Evolutionary conservation across 2,113 vertebrate species (phyloP).

Genomic region (Synchiropus splendidus): DNA sequence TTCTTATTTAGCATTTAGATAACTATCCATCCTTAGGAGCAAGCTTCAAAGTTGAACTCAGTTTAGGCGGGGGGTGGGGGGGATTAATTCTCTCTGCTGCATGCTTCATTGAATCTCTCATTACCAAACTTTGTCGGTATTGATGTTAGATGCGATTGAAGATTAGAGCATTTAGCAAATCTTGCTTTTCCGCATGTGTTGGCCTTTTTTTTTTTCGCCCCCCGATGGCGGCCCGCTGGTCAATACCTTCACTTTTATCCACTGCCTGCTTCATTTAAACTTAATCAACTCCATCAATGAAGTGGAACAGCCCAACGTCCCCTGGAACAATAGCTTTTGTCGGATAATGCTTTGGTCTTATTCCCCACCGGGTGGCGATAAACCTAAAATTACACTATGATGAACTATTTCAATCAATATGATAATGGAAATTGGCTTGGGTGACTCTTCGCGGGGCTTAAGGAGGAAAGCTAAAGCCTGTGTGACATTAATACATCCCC

Average conservation of each 20-base stretch:
- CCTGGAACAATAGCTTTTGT: constrained; percentile 95
- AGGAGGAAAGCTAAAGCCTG: constrained; percentile 64
- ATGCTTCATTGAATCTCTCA: constrained; percentile 99
- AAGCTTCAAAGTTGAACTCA: constrained; percentile 99
- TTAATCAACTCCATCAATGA: constrained; percentile 99
- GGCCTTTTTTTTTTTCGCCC: constrained; percentile 79
- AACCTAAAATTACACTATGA: constrained; percentile 90
- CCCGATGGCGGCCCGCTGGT: constrained; percentile 78
- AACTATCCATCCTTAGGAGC: constrained; percentile 95
- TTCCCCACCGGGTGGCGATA: constrained; percentile 78
- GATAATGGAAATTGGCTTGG: constrained; percentile 90
- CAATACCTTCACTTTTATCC: constrained; percentile 99
- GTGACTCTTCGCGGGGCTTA: constrained; percentile 71
- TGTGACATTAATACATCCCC: constrained; percentile 63
- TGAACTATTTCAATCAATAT: constrained; percentile 99
- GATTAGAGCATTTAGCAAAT: constrained; percentile 99
- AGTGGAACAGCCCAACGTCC: constrained; percentile 95
- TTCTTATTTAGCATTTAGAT: constrained; percentile 99
- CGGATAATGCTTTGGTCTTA: constrained; percentile 88
- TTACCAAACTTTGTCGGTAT: constrained; percentile 99
- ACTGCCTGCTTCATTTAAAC: constrained; percentile 99
- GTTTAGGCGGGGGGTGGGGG: constrained; percentile 87
- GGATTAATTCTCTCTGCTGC: constrained; percentile 97
- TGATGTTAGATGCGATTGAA: constrained; percentile 99
- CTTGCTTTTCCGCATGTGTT: constrained; percentile 95